Percentiles rank a stretch among this genome's conserved stretches.
Evolutionary conservation across 2,113 vertebrate species (phyloP).

Genomic region (Notiomystis cincta): DNA sequence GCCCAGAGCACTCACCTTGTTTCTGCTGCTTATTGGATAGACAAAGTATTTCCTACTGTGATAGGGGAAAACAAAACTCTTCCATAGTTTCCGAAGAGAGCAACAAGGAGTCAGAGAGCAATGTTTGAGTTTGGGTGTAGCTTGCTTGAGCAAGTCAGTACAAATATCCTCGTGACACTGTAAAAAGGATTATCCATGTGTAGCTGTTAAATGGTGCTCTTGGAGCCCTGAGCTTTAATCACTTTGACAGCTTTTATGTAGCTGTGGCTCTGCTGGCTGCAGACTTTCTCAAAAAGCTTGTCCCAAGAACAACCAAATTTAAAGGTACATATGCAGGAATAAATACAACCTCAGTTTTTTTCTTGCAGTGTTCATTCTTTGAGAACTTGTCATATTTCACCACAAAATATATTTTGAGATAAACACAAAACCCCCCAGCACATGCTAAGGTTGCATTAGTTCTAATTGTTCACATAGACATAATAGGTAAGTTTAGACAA

Average conservation of each 20-base stretch:
- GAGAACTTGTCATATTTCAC: neutral
- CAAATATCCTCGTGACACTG: neutral
- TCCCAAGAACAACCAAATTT: neutral
- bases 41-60: neutral
- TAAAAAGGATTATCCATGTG: neutral
- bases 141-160: neutral
- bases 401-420: neutral
- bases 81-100: neutral
- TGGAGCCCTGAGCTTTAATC: neutral
- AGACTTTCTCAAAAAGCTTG: neutral
- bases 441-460: neutral
- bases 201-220: neutral
- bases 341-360: neutral
- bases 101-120: neutral
- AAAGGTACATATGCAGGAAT: neutral
- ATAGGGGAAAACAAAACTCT: neutral
- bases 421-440: neutral
- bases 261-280: neutral
- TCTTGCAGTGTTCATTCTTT: neutral
- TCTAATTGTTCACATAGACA: neutral
- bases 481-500: neutral
- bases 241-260: neutral
- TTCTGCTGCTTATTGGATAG: neutral
- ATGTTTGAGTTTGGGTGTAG: neutral
- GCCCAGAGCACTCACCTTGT: neutral